Evolutionary conservation across 2,888 invertebrate genomes (phyloP), one percentile per base, ranked within the genome.

Genomic region (Conops quadrifasciatus): DNA sequence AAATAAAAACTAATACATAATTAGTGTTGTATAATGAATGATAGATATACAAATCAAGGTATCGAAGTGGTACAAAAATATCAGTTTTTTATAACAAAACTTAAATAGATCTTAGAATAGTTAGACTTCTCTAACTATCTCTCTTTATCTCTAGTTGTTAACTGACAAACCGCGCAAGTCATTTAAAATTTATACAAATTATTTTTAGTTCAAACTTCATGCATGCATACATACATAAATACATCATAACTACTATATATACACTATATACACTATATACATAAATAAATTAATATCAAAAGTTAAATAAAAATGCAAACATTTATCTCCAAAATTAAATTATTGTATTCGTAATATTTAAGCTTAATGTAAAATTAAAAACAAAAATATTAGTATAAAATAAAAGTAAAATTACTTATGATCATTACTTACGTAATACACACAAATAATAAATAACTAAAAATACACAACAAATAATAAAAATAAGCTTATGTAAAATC

Each of bases 361-460:
- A 71, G 71, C 66, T 71, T 49, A 73, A 73, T 71, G 70, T 63
- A 56, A 73, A 64, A 73, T 67, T 65, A 51, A 19, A 67, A 26
- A 49, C 13, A 64, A 45, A 26, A 53, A 60, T 63, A 56, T 63
- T n/a, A 19, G 74, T 79, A 78, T 80, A 80, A 75, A 78, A 79
- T 72, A 78, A 78, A 49, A 59, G 19, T 47, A 67, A 59, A 26
- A 60, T n/a, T 49, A 66, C 47, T 65, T 65, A 49, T 65, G 11
- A 21, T 56, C 9, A 43, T 66, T 11, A 7, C 36, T 36, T 36
- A 9, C 36, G 13, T 62, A 43, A 43, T 36, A 62, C 36, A 43
- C 30, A 43, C 28, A 43, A 62, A n/a, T n/a, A n/a, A 62, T 62
- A 43, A 19, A 5, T 62, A 43, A 36, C 13, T 9, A 7, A 13